Base-by-base conservation (phyloP, 2,797 vertebrate species). In the Capromys pilorides region DNA sequence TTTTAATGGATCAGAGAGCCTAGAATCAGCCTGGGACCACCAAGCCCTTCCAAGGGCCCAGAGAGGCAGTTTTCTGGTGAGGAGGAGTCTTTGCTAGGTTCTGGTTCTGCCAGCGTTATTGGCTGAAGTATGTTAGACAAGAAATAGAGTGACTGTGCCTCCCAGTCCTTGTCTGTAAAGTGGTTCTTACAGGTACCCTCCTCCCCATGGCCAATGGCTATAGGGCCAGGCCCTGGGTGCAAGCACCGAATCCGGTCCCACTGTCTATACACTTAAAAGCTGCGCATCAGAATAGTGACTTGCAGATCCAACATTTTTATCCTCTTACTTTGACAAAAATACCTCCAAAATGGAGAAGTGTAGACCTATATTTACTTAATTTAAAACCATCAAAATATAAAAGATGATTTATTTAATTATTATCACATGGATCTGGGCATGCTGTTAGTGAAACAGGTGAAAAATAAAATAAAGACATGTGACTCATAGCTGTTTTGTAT, bases 401-500 rank as follows among this genome's bases (percentile, higher is more conserved):
- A 80, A 81, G 11, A 41, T 22, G 24, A 64, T 78, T 71, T 62
- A 78, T 87, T 86, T 88, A 81, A 84, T 87, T 79, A 89, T 82
- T 62, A 62, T 67, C 39, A 1, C 54, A 33, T 64, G 75, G 31
- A n/a, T 77, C 33, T 85, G 49, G 57, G 39, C 57, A 3, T 93
- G 10, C 33, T 54, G 1, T 73, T 57, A 41, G 54, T 49, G 39
- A n/a, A 75, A 85, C 16, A 4, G 21, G 13, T 81, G 39, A 80
- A 14, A 88, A 88, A 67, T 78, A 66, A 66, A 93, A 92, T 64
- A 82, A 69, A 79, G 71, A 24, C 31, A 39, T 54, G 36, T 39
- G 6, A 57, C 49, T 94, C 62, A 51, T 66, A 93, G 24, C 81
- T 93, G 80, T 80, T 92, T 94, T 88, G 6, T 91, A 86, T 84